phyloP scores from a whole-genome alignment of 2,888 invertebrate genomes.

The Bursaphelenchus okinawaensis region DNA sequence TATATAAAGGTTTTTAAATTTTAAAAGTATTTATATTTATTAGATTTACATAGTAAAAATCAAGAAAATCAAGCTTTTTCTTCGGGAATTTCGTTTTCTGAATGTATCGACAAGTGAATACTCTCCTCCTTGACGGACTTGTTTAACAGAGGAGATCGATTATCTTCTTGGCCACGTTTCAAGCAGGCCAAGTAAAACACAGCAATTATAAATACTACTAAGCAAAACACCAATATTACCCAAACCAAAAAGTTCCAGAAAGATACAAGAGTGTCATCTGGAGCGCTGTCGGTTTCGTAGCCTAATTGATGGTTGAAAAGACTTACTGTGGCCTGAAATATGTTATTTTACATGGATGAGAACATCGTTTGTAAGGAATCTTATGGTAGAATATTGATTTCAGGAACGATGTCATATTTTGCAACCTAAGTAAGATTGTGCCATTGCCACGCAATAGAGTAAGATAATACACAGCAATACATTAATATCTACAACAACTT shows the following conservation, averaged over 20 bases:
- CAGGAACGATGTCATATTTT: too few relatives aligned
- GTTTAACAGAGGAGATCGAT: conserved; percentile 4
- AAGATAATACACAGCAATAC: not conserved
- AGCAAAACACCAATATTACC: conserved; percentile 5
- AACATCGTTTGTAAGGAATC: not conserved
- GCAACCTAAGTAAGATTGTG: too few relatives aligned
- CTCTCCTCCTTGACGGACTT: conserved; percentile 10
- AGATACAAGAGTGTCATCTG: not conserved
- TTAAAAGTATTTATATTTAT: too few relatives aligned
- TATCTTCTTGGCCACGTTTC: conserved; percentile 4
- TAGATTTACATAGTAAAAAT: too few relatives aligned
- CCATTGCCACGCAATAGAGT: too few relatives aligned
- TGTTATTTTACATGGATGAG: not conserved
- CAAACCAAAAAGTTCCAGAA: conserved; percentile 13
- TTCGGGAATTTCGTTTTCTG: not conserved
- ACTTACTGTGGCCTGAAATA: not conserved
- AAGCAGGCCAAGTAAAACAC: conserved; percentile 9
- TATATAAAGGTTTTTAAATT: too few relatives aligned
- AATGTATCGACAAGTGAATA: conserved; percentile 3
- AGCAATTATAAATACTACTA: conserved; percentile 6
- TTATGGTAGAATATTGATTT: not conserved
- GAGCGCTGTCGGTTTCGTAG: not conserved
- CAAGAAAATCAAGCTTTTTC: too few relatives aligned
- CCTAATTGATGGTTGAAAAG: not conserved
- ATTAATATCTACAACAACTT: not conserved